Conservation (phyloP, 2,113 vertebrate species). For the Origma solitaria region DNA sequence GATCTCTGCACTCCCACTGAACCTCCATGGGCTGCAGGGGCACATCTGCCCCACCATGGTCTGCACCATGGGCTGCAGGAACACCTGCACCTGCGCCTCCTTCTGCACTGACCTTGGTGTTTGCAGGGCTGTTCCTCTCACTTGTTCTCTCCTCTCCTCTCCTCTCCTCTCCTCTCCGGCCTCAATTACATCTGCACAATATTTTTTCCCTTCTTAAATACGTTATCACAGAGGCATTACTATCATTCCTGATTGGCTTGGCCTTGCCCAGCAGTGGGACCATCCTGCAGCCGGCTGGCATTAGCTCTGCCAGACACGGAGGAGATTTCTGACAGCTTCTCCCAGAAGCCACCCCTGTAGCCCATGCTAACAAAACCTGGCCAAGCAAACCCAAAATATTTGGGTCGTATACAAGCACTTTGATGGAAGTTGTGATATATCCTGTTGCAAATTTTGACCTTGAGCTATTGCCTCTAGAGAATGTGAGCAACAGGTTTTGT, state of each 20-base stretch:
- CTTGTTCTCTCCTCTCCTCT: not conserved
- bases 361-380: rapidly evolving
- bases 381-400: not conserved
- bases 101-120: not conserved
- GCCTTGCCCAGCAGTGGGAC: not conserved
- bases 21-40: too few species aligned
- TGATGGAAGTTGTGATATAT: not conserved
- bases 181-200: not conserved
- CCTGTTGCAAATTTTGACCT: not conserved
- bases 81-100: not conserved
- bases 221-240: not conserved
- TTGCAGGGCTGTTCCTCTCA: not conserved
- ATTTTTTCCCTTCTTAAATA: not conserved
- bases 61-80: rapidly evolving
- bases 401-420: not conserved
- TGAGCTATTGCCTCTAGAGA: not conserved
- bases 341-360: not conserved
- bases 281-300: not conserved
- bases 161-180: too few species aligned
- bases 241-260: rapidly evolving
- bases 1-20: not conserved
- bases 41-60: not conserved
- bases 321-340: not conserved
- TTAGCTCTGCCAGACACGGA: not conserved
- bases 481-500: not conserved